Conservation (phyloP, 2,888 invertebrate species). For the Heteromyza rotundicornis region DNA sequence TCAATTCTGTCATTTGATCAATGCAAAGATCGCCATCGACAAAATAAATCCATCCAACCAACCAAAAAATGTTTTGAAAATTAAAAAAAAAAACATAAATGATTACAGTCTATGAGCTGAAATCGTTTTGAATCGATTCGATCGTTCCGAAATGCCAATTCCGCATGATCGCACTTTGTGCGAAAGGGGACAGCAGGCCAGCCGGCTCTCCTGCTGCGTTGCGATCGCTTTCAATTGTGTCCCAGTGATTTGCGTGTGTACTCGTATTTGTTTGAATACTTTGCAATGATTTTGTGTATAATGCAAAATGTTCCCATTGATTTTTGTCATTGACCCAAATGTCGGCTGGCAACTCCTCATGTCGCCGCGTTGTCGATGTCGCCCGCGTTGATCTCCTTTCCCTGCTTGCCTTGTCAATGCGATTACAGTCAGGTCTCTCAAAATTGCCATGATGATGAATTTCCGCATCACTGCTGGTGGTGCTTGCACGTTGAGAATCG, state of each 20-base stretch:
- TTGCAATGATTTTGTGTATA: too few species aligned
- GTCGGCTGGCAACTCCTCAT: too few species aligned
- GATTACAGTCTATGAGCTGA: too few species aligned
- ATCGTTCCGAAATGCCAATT: too few species aligned
- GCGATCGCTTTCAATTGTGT: neutral
- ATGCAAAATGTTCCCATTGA: neutral
- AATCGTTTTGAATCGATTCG: too few species aligned
- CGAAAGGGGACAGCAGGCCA: neutral
- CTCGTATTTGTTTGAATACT: neutral
- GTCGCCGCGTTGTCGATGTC: constrained; percentile 14
- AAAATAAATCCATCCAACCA: too few species aligned
- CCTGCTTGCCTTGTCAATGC: constrained; percentile 33
- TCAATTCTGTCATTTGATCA: constrained; percentile 55
- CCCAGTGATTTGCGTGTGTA: too few species aligned
- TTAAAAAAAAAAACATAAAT: too few species aligned
- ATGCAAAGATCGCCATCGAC: too few species aligned
- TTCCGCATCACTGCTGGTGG: too few species aligned
- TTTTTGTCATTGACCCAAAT: constrained; percentile 51
- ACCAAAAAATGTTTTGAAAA: too few species aligned
- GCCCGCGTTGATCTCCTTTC: constrained; percentile 5
- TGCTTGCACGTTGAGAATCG: too few species aligned
- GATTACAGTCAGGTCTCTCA: constrained; percentile 40
- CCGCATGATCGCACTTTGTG: constrained; percentile 11
- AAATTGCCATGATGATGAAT: constrained; percentile 52
- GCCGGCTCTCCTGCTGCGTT: neutral